phyloP scores from a whole-genome alignment of 1,140 invertebrate genomes.

The Diorhabda sublineata region DNA sequence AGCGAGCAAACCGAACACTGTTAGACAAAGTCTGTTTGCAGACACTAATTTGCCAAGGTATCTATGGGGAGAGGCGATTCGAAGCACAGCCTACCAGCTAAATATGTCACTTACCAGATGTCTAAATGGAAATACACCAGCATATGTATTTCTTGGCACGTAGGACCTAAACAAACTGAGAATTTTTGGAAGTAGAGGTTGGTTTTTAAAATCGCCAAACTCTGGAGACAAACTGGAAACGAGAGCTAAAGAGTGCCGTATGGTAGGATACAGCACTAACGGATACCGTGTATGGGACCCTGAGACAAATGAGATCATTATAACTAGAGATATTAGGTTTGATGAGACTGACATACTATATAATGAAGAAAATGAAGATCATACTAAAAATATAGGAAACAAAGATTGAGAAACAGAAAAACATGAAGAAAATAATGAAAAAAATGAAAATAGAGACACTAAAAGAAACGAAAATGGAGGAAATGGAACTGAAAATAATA shows the following conservation, averaged over 20 bases:
- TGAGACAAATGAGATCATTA: conserved; percentile 14
- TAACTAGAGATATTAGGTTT: conserved; percentile 18
- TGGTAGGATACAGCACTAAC: background rate
- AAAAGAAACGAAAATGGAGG: no score
- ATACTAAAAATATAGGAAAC: background rate
- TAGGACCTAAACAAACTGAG: background rate
- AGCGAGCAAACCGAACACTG: conserved; percentile 24
- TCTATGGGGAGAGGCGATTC: conserved; percentile 40
- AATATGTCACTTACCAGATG: conserved; percentile 28
- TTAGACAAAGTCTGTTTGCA: conserved; percentile 28
- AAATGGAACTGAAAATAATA: no score
- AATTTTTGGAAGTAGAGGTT: conserved; percentile 10
- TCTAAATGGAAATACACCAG: background rate
- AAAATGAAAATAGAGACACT: no score
- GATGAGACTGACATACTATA: conserved; percentile 12
- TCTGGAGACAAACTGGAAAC: conserved; percentile 8
- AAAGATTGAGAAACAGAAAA: background rate
- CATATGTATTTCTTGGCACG: background rate
- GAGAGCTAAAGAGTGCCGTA: background rate
- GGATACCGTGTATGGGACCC: background rate
- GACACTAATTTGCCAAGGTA: conserved; percentile 29
- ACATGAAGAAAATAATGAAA: background rate
- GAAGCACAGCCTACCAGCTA: conserved; percentile 29
- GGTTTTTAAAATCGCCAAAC: conserved; percentile 7
- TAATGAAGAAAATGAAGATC: background rate